Conservation (phyloP, 2,797 vertebrate genomes). For the Manis pentadactyla region DNA sequence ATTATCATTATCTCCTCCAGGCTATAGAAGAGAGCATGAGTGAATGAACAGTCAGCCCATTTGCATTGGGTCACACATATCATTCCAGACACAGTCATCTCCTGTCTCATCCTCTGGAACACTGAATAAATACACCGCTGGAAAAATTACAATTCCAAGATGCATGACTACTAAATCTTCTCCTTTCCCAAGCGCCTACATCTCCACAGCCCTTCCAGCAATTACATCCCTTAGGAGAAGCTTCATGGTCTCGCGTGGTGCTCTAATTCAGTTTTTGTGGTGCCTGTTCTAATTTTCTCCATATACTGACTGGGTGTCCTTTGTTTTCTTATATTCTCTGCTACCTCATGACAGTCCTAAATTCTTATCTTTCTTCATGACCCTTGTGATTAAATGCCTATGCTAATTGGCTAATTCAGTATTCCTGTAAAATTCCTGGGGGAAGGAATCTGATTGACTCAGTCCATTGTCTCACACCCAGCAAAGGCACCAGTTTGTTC, state of each 20-base stretch:
- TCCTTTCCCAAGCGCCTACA: background rate
- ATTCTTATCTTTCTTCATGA: background rate
- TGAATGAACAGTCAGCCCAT: background rate
- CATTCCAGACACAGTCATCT: background rate
- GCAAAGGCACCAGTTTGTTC: background rate
- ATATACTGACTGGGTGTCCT: background rate
- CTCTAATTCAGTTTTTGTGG: background rate
- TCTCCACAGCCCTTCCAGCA: background rate
- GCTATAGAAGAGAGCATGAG: background rate
- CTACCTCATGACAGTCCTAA: background rate
- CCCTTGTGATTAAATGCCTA: conserved; percentile 16
- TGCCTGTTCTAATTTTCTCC: background rate
- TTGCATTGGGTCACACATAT: background rate
- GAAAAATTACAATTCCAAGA: background rate
- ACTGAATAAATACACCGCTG: background rate
- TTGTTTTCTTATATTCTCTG: background rate
- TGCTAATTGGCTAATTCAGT: background rate
- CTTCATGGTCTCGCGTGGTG: background rate
- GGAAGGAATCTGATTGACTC: background rate
- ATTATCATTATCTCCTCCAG: background rate
- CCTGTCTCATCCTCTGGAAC: background rate
- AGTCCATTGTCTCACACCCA: background rate
- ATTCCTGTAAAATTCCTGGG: conserved; percentile 18
- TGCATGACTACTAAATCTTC: background rate
- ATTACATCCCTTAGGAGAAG: background rate